Evolutionary conservation across 2,888 invertebrate species (phyloP).

Genomic region (Leucophenga maculata): DNA sequence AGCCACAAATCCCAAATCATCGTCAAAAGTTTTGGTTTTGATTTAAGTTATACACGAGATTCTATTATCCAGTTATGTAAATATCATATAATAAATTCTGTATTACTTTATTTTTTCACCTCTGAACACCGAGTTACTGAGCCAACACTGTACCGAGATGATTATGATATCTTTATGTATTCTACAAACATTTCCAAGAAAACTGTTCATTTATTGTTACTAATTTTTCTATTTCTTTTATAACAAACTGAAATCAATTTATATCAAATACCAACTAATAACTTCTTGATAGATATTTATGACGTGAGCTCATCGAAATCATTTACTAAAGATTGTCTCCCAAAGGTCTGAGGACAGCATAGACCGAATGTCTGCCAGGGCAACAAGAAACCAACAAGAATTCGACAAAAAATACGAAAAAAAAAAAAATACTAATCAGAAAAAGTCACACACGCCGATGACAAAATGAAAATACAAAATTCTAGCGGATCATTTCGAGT

Average conservation of each 20-base stretch:
- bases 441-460: conserved; percentile 25
- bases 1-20: too few relatives aligned
- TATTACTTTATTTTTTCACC: too few relatives aligned
- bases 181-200: neutral
- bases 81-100: too few relatives aligned
- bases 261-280: conserved; percentile 47
- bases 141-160: too few relatives aligned
- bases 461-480: conserved; percentile 31
- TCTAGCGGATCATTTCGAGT: conserved; percentile 40
- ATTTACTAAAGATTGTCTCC: conserved; percentile 51
- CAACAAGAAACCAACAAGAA: conserved; percentile 19
- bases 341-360: conserved; percentile 46
- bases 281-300: conserved; percentile 59
- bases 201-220: neutral
- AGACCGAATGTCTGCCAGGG: conserved; percentile 58
- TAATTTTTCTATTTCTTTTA: neutral
- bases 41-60: too few relatives aligned
- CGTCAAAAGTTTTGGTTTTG: too few relatives aligned
- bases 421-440: conserved; percentile 35
- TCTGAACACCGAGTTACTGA: too few relatives aligned
- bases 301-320: conserved; percentile 53
- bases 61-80: too few relatives aligned
- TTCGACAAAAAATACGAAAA: conserved; percentile 39
- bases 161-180: too few relatives aligned
- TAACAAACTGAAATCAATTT: neutral